Evolutionary conservation across 2,797 vertebrate genomes (phyloP), one percentile per base, ranked within the genome.

Genomic region (Sebastes vulpes): DNA sequence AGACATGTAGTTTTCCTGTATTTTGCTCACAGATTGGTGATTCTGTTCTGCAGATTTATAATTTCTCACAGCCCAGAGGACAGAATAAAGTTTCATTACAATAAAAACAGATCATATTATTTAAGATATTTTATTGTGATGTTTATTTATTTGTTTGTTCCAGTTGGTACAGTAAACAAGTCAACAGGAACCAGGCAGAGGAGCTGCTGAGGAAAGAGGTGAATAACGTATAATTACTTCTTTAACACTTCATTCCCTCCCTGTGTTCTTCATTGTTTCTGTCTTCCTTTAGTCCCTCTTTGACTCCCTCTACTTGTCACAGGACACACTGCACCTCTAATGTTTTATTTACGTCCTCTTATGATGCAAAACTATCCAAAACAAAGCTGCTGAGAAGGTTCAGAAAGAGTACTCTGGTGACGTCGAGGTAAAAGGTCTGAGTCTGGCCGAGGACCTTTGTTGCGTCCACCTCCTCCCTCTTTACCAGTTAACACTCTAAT

Each of bases 131-230:
- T 58, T 46, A 48, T 4, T 11, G 14, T 11, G 21, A 21, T 42
- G 25, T 57, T 53, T 72, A 3, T 71, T 25, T 25, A 5, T 63
- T 14, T 75, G 32, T 85, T 59, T 88, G 20, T 76, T 94, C 53
- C 67, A 99, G 98, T n/a, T 99, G 98, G 98, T 99, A 97, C 89
- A 97, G 96, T 91, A 97, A 96, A 91, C 96, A 97, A 76, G 94
- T 96, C 23, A 99, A 98, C 81, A 96, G 98, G 83, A 97, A 96
- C 93, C 97, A 98, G 79, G 98, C 98, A 0, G 98, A 99, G 75
- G 97, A 98, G 31, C 97, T 98, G 54, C 97, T 99, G 63, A 96
- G 94, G 86, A 96, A 93, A 1, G 97, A 98, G 95, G 98, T 98
- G 77, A 95, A 95, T 35, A 38, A 38, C 4, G 35, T 38, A 38